Conservation (phyloP, 2,797 vertebrate species). For the Melanotaenia trifasciata region DNA sequence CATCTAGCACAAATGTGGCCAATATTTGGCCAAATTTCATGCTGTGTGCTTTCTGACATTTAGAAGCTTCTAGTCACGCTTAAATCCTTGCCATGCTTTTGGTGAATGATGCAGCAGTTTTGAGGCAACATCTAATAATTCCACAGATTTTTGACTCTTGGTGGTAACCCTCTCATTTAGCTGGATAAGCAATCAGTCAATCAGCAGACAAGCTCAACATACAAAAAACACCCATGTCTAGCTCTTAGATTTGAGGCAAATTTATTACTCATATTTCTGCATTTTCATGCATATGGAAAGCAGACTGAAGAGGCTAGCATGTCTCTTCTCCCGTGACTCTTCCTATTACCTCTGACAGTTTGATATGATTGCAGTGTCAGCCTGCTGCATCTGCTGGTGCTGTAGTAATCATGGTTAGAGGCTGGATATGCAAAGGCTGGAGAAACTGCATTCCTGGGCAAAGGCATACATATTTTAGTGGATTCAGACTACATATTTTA, state of each 20-base stretch:
- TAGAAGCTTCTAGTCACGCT: constrained; percentile 1
- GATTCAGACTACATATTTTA: constrained; percentile 68
- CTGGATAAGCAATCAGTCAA: constrained; percentile 54
- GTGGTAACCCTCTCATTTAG: constrained; percentile 49
- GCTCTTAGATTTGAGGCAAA: constrained; percentile 62
- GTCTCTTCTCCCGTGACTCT: constrained; percentile 48
- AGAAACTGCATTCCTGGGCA: constrained; percentile 43
- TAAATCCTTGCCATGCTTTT: background rate
- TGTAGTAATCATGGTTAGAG: constrained; percentile 34
- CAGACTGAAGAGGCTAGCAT: constrained; percentile 29
- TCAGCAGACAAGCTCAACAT: constrained; percentile 57
- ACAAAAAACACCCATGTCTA: constrained; percentile 58
- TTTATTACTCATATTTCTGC: constrained; percentile 69
- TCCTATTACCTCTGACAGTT: constrained; percentile 42
- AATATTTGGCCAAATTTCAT: background rate
- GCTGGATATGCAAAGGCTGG: constrained; percentile 36
- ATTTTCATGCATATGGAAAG: constrained; percentile 62
- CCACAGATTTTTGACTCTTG: constrained; percentile 47
- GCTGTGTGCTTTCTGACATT: background rate
- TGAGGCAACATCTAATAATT: constrained; percentile 52
- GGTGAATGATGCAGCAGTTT: constrained; percentile 41
- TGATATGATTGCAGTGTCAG: constrained; percentile 65
- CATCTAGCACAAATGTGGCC: background rate
- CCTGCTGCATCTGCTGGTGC: constrained; percentile 32
- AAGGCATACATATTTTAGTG: constrained; percentile 71